These are phyloP conservation scores for Neolamprologus hecqui DNA, from an alignment of 2,113 vertebrate species.

Conservation along the genomic window DNA sequence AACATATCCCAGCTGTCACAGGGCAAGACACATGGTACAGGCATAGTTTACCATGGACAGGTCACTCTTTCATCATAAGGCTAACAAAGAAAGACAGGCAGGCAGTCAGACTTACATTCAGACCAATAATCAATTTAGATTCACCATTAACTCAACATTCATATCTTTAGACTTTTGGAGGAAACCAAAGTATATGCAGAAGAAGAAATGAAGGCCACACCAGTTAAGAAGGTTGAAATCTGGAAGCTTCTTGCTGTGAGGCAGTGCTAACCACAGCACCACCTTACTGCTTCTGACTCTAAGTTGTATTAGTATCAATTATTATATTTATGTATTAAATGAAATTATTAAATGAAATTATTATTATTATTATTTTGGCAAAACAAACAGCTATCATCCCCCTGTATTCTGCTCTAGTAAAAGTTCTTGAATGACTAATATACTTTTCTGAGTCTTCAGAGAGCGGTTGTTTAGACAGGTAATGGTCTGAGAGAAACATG, in stretches of 20 bases:
- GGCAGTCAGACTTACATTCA: background rate
- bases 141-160: background rate
- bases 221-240: background rate
- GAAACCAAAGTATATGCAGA: background rate
- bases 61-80: background rate
- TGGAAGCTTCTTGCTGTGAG: background rate
- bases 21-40: background rate
- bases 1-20: background rate
- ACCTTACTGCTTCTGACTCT: background rate
- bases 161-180: background rate
- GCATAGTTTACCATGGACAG: background rate
- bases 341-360: background rate
- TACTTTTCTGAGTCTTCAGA: constrained; percentile 1
- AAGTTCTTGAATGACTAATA: background rate
- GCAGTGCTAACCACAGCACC: background rate
- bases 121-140: background rate
- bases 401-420: background rate
- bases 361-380: background rate
- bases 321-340: background rate
- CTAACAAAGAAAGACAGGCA: background rate
- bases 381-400: background rate
- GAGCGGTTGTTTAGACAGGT: constrained; percentile 53
- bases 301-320: background rate
- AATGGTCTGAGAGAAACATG: constrained; percentile 46
- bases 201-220: background rate